Percentiles rank a stretch among this genome's conserved stretches.
phyloP scores from a whole-genome alignment of 2,113 vertebrate genomes.

The Burhinus bistriatus region DNA sequence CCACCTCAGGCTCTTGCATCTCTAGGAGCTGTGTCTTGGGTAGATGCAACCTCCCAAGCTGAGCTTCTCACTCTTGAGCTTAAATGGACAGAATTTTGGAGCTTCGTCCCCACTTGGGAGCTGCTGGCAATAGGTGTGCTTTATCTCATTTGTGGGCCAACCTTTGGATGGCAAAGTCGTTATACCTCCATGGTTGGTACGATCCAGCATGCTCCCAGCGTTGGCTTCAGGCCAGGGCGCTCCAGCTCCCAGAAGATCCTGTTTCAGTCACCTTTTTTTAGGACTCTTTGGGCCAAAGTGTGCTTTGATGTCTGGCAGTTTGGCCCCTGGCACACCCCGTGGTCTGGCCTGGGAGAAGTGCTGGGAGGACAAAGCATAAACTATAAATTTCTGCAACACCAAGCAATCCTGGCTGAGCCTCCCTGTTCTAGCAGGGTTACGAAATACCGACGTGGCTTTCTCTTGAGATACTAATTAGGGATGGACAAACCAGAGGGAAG shows the following conservation, averaged over 20 bases:
- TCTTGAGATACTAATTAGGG: slow-evolving; percentile 58
- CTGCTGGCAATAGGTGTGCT: fast-evolving
- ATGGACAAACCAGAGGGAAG: slow-evolving; percentile 54
- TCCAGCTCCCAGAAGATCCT: not conserved
- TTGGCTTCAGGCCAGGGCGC: not conserved
- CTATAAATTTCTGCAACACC: not conserved
- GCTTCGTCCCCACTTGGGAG: not conserved
- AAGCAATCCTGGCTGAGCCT: slow-evolving; percentile 2
- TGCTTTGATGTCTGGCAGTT: not conserved
- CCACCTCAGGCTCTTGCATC: not conserved
- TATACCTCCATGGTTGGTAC: fast-evolving
- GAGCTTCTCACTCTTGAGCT: not conserved
- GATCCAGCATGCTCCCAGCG: fast-evolving
- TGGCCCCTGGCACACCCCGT: not conserved
- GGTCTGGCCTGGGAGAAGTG: not conserved
- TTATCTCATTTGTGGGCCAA: not conserved
- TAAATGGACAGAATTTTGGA: not conserved
- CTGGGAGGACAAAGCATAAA: not conserved
- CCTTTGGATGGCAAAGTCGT: not conserved
- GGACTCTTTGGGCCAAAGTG: not conserved
- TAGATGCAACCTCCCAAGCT: not conserved
- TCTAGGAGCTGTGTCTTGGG: not conserved
- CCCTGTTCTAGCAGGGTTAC: not conserved
- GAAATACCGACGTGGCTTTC: not conserved
- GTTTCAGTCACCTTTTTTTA: not conserved